Percentiles rank a stretch among this genome's conserved stretches.
phyloP scores from a whole-genome alignment of 2,888 invertebrate species.

The Geotrupes spiniger region DNA sequence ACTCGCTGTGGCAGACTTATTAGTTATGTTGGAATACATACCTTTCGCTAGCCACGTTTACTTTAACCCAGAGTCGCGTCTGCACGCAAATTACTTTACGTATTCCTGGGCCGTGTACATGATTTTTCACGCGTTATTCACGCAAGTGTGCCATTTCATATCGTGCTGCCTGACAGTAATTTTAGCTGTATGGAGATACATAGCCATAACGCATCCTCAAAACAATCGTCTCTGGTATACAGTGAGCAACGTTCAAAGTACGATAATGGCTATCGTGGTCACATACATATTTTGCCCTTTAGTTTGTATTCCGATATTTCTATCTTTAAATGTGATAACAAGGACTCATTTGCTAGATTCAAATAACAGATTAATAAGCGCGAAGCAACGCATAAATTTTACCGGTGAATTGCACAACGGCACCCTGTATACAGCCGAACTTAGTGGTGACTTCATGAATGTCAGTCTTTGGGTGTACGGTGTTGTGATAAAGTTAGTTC shows the following conservation, averaged over 20 bases:
- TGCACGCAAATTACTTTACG: conserved; percentile 54
- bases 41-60: conserved; percentile 83
- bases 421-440: conserved; percentile 50
- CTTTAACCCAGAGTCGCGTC: conserved; percentile 54
- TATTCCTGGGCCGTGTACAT: conserved; percentile 82
- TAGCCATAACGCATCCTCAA: conserved; percentile 80
- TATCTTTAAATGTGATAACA: conserved; percentile 67
- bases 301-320: conserved; percentile 79
- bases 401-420: conserved; percentile 33
- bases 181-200: conserved; percentile 89
- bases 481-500: conserved; percentile 89
- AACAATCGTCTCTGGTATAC: conserved; percentile 67
- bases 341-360: conserved; percentile 31
- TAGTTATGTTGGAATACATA: conserved; percentile 93
- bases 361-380: conserved; percentile 47
- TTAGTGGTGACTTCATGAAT: conserved; percentile 60
- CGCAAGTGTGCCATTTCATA: conserved; percentile 84
- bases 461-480: conserved; percentile 91
- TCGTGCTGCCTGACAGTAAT: conserved; percentile 86
- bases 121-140: conserved; percentile 84
- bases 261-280: conserved; percentile 69
- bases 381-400: conserved; percentile 33
- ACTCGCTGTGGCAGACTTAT: conserved; percentile 84
- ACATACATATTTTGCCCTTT: conserved; percentile 82
- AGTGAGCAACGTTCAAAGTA: conserved; percentile 71